phyloP scores from a whole-genome alignment of 1,140 invertebrate genomes.

The Lasioglossum baleicum region DNA sequence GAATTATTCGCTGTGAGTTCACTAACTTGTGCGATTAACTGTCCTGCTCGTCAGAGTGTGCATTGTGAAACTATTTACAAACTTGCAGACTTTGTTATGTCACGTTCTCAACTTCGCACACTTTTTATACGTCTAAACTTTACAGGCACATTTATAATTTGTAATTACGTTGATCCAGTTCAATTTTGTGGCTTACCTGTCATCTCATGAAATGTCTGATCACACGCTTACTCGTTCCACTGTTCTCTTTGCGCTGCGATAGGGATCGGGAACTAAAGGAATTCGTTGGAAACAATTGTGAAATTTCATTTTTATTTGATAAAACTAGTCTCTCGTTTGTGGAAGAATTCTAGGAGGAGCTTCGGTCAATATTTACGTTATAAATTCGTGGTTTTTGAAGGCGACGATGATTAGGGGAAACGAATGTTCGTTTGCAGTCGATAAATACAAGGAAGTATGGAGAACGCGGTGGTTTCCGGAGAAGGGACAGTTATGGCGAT shows the following conservation, averaged over 20 bases:
- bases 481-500: constrained; percentile 26
- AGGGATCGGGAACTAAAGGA: no score
- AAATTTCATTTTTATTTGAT: no score
- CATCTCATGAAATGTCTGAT: not conserved
- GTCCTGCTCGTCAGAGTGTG: not conserved
- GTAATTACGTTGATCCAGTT: not conserved
- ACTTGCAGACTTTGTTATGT: not conserved
- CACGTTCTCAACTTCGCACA: no score
- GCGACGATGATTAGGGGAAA: not conserved
- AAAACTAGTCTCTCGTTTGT: no score
- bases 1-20: no score
- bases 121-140: not conserved
- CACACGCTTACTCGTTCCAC: no score
- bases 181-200: not conserved
- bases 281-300: no score
- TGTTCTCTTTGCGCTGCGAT: no score
- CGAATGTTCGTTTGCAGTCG: not conserved
- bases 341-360: no score
- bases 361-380: not conserved
- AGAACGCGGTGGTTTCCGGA: constrained; percentile 17
- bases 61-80: not conserved
- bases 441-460: not conserved
- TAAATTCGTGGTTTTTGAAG: not conserved
- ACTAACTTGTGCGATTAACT: no score
- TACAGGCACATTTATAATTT: not conserved